Conservation (phyloP, 2,113 vertebrate genomes). For the Lepus americanus region DNA sequence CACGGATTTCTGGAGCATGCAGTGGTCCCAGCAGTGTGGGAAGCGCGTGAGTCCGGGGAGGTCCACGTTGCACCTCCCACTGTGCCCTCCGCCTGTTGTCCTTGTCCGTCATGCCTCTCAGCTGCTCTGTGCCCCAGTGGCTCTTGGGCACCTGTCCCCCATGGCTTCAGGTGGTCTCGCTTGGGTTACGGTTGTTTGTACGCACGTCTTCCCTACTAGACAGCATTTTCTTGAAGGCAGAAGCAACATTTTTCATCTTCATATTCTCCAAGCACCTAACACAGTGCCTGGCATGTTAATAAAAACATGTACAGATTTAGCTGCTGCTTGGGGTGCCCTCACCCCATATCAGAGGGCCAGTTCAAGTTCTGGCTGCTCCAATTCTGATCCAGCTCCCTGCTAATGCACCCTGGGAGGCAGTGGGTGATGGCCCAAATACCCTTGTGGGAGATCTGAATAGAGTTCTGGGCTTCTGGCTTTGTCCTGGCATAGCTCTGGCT, state of each 20-base stretch:
- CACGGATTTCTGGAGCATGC: neutral
- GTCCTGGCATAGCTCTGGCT: too few species aligned
- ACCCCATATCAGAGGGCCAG: too few species aligned
- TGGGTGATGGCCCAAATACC: too few species aligned
- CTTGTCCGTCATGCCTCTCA: neutral
- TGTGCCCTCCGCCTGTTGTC: neutral
- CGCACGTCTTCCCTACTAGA: neutral
- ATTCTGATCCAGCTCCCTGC: too few species aligned
- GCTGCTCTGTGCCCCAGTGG: neutral
- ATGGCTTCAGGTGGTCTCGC: neutral
- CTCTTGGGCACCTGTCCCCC: neutral
- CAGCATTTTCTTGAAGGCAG: slow-evolving; percentile 13
- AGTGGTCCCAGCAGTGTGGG: neutral
- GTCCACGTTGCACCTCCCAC: neutral
- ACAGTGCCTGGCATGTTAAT: neutral
- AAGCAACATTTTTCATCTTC: slow-evolving; percentile 1
- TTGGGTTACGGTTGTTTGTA: neutral
- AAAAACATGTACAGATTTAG: neutral
- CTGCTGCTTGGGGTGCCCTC: too few species aligned
- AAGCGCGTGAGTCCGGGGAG: neutral
- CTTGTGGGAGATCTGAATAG: too few species aligned
- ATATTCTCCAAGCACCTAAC: slow-evolving; percentile 13
- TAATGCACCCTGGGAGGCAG: too few species aligned
- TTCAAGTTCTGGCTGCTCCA: too few species aligned
- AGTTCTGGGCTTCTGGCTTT: too few species aligned